phyloP scores from a whole-genome alignment of 1,140 invertebrate species.

The Trichonephila inaurata region DNA sequence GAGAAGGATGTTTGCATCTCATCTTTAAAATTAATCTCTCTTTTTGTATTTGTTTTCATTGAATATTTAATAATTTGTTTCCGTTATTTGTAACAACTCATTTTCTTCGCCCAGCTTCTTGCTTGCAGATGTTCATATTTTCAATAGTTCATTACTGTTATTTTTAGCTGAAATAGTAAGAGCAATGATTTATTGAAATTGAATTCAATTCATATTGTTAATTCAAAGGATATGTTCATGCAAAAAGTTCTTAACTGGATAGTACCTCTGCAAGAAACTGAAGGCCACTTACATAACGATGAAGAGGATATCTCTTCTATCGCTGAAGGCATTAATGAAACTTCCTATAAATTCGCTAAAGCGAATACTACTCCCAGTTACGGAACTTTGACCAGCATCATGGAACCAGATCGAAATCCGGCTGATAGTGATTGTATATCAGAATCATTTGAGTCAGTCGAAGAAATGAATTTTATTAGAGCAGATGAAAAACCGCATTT shows the following conservation, averaged over 20 bases:
- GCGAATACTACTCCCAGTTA: background rate
- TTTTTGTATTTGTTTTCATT: background rate
- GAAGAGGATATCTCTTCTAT: background rate
- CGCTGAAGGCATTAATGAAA: background rate
- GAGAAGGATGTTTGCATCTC: background rate
- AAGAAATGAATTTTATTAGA: background rate
- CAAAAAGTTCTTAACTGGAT: conserved; percentile 25
- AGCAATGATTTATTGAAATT: background rate
- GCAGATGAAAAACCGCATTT: background rate
- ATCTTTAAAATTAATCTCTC: background rate
- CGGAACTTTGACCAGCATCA: background rate
- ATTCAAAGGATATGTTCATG: background rate
- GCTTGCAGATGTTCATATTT: too few relatives aligned
- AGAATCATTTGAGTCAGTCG: background rate
- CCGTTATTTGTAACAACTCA: too few relatives aligned
- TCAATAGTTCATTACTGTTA: background rate
- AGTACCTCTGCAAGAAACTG: background rate
- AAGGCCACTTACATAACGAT: background rate
- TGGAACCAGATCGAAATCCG: background rate
- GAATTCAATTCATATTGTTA: background rate
- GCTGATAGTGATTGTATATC: background rate
- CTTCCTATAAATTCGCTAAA: background rate
- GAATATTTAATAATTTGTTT: background rate
- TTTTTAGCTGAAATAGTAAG: background rate
- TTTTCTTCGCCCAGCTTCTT: too few relatives aligned